Evolutionary conservation across 1,140 invertebrate species (phyloP), one percentile per base, ranked within the genome.

Genomic region (Bombus fervidus): DNA sequence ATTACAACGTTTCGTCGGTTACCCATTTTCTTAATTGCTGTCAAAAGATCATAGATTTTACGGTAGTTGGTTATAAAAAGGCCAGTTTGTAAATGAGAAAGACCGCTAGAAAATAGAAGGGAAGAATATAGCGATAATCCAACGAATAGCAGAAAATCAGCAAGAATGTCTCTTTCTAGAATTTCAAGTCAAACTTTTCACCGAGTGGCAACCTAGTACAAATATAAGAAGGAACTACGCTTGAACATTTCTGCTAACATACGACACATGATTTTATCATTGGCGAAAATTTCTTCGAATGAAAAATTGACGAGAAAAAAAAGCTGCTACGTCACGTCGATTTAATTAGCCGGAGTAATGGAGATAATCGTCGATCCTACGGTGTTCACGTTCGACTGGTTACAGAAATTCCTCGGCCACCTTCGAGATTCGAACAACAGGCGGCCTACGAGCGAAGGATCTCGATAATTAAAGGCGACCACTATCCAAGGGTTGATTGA

Each of bases 401-500:
- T 79, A 31, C 39, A 85, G 69, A 69, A 80, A 85, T 81, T 85
- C 59, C 59, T 64, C 12, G 68, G 18, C 76, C 77, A 81, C 83
- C 69, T 85, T 74, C 78, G 69, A 78, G 86, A 68, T 47, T 81
- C 73, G 81, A 84, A 86, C 88, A 85, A 89, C 85, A 79, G 85
- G 81, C 86, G 83, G 83, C 53, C 86, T 78, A 82, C 69, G 73
- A 68, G 64, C 78, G 79, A 73, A 66, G 73, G 72, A 83, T 83
- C 81, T 89, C 64, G 90, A 91, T 87, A 91, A 91, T 91, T 91
- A 89, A 91, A 89, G 91, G 57, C 62, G 69, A 71, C 79, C 87
- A 73, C 57, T 77, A 57, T 68, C 64, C 73, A 66, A 59, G 79
- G 59, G 66, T 84, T 91, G 89, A 91, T 91, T 91, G 90, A 91